Evolutionary conservation across 2,797 vertebrate genomes (phyloP).

Genomic region (Podarcis lilfordi): DNA sequence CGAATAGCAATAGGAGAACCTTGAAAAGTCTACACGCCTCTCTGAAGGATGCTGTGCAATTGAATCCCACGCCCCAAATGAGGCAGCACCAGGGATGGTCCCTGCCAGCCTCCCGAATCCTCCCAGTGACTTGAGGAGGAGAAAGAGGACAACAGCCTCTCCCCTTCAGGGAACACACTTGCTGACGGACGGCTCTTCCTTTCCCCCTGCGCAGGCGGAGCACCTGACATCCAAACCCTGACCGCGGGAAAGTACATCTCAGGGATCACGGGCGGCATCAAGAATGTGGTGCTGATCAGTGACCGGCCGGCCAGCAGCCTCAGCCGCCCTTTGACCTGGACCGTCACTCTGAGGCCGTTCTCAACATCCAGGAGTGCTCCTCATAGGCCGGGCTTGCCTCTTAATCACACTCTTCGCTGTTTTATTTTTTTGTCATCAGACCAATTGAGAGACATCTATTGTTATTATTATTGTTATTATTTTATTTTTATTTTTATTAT

Average conservation of each 20-base stretch:
- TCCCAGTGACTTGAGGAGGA: no score
- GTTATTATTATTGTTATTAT: conserved; percentile 69
- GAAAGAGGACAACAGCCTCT: rapidly evolving
- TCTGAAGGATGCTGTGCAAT: background rate
- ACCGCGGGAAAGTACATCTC: conserved; percentile 86
- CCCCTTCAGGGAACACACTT: rapidly evolving
- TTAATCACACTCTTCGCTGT: conserved; percentile 31
- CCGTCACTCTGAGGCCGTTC: conserved; percentile 78
- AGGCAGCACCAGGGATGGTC: background rate
- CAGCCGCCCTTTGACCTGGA: conserved; percentile 88
- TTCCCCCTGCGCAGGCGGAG: conserved; percentile 79
- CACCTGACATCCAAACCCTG: conserved; percentile 80
- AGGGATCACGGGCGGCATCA: conserved; percentile 88
- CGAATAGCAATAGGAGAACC: background rate
- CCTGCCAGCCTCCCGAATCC: background rate
- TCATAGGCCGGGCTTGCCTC: conserved; percentile 76
- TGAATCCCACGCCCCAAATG: background rate
- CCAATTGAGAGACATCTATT: conserved; percentile 66
- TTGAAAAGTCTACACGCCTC: background rate
- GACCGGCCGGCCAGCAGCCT: conserved; percentile 75
- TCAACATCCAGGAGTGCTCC: conserved; percentile 85
- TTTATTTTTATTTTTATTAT: conserved; percentile 46
- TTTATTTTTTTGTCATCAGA: background rate
- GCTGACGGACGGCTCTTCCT: no score
- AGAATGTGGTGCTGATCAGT: conserved; percentile 87